Percentiles rank a stretch among this genome's conserved stretches.
These are phyloP conservation scores for Microdon myrmicae DNA, from an alignment of 2,888 invertebrate genomes.

Conservation along the genomic window DNA sequence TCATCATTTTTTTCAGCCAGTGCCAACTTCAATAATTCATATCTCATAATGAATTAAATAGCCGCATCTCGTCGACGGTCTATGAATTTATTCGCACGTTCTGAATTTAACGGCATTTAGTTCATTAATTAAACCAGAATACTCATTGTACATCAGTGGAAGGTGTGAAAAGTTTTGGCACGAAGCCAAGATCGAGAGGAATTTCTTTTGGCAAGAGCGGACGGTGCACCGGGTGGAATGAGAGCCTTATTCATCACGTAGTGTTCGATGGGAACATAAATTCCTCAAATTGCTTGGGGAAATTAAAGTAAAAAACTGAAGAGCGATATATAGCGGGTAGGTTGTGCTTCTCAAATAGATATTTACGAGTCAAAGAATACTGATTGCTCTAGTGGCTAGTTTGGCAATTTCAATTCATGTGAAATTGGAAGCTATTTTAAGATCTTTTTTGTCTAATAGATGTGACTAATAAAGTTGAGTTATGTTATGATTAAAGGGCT, in stretches of 20 bases:
- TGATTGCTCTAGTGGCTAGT: too few relatives aligned
- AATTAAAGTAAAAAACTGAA: too few relatives aligned
- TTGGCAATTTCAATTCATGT: too few relatives aligned
- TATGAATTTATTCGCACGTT: conserved; percentile 11
- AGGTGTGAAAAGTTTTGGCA: conserved; percentile 28
- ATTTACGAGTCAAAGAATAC: too few relatives aligned
- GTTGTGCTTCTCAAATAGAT: too few relatives aligned
- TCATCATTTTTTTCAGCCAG: conserved; percentile 26
- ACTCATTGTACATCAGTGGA: not conserved
- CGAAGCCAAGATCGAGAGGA: conserved; percentile 14
- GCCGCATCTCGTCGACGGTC: conserved; percentile 19
- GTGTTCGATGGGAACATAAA: conserved; percentile 19
- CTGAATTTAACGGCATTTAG: conserved; percentile 13
- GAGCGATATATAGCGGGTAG: conserved; percentile 6
- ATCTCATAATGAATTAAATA: conserved; percentile 38
- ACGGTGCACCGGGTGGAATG: conserved; percentile 19
- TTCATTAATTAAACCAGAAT: conserved; percentile 32
- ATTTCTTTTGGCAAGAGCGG: conserved; percentile 13
- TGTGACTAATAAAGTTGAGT: too few relatives aligned
- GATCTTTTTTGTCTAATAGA: conserved; percentile 1
- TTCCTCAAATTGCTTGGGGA: conserved; percentile 17
- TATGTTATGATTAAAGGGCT: too few relatives aligned
- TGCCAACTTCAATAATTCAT: conserved; percentile 37
- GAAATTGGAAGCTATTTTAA: too few relatives aligned
- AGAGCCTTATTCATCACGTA: conserved; percentile 24